Evolutionary conservation across 2,888 invertebrate genomes (phyloP).

Genomic region (Macrophya annulata): DNA sequence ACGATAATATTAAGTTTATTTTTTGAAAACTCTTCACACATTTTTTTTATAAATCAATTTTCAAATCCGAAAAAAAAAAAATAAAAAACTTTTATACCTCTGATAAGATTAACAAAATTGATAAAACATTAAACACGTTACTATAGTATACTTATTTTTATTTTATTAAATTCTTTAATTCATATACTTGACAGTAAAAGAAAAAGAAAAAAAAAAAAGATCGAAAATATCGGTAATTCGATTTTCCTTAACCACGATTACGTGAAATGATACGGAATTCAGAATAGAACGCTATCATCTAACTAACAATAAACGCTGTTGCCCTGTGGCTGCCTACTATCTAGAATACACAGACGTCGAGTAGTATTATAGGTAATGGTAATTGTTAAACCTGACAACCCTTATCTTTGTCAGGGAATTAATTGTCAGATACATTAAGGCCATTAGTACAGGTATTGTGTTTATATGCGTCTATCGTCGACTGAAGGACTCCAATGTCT

Average conservation of each 20-base stretch:
- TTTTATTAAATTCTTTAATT: too few species aligned
- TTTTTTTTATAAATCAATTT: too few species aligned
- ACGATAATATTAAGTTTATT: too few species aligned
- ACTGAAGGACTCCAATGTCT: neutral
- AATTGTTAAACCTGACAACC: conserved; percentile 5
- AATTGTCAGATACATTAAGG: neutral
- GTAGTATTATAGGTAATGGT: neutral
- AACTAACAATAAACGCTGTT: neutral
- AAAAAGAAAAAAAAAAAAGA: neutral
- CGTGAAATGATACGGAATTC: neutral
- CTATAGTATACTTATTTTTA: too few species aligned
- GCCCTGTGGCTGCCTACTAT: neutral
- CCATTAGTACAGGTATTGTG: neutral
- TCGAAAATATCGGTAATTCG: neutral
- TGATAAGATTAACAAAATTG: too few species aligned
- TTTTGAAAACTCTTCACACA: too few species aligned
- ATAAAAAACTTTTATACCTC: too few species aligned
- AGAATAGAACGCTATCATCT: neutral
- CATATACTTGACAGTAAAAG: too few species aligned
- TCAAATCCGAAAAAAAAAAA: too few species aligned
- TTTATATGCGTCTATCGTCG: neutral
- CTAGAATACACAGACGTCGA: neutral
- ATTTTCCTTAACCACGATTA: neutral
- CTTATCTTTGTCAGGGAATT: neutral
- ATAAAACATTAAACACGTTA: too few species aligned